Percentiles rank a stretch among this genome's conserved stretches.
These are phyloP conservation scores for Trachurus trachurus DNA, from an alignment of 2,797 vertebrate genomes.

Conservation along the genomic window DNA sequence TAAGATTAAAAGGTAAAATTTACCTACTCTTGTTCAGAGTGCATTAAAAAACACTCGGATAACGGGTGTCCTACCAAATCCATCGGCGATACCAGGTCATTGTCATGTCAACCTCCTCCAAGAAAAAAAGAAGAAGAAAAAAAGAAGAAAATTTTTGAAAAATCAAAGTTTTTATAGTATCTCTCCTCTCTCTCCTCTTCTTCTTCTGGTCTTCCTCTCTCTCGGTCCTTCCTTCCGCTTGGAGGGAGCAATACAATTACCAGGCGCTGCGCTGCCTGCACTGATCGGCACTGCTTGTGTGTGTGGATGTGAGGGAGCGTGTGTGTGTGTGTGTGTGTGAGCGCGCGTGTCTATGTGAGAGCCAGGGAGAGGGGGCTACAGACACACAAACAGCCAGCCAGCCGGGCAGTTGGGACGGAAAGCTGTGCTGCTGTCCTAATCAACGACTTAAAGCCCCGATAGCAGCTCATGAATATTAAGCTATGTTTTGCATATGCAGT, in stretches of 20 bases:
- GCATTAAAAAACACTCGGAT: constrained; percentile 98
- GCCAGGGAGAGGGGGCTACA: constrained; percentile 80
- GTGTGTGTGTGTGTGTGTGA: constrained; percentile 51
- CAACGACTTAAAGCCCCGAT: constrained; percentile 99
- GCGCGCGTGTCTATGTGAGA: constrained; percentile 63
- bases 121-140: constrained; percentile 62
- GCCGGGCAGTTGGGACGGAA: constrained; percentile 94
- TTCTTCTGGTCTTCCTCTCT: constrained; percentile 72
- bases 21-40: constrained; percentile 99
- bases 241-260: constrained; percentile 93
- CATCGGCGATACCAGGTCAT: constrained; percentile 94
- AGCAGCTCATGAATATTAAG: constrained; percentile 99
- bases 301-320: constrained; percentile 61
- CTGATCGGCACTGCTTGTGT: constrained; percentile 77
- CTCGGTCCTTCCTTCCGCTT: constrained; percentile 80
- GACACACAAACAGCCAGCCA: constrained; percentile 82
- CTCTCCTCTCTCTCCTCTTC: constrained; percentile 74
- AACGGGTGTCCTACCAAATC: constrained; percentile 99
- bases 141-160: constrained; percentile 63
- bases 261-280: constrained; percentile 81
- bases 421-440: constrained; percentile 97
- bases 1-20: constrained; percentile 86
- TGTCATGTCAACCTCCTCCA: constrained; percentile 93
- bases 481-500: constrained; percentile 94
- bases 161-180: constrained; percentile 92